Evolutionary conservation across 2,888 invertebrate species (phyloP), one percentile per base, ranked within the genome.

Genomic region (Chrysomela aeneicollis): DNA sequence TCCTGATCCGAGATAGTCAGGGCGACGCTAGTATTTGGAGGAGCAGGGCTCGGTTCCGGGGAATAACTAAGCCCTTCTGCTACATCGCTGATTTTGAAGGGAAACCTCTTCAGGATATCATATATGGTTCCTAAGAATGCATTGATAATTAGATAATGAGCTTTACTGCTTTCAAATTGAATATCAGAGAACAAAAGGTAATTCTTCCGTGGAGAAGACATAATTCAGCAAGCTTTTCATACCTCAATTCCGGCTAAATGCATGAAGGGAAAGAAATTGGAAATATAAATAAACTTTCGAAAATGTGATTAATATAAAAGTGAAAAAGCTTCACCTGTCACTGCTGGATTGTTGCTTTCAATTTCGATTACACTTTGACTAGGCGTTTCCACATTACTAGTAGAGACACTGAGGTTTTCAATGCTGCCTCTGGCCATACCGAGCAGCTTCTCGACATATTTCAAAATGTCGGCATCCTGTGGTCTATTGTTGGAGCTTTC

Each of bases 401-500:
- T 76, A 0, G 83, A 82, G 0, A 85, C 82, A 0, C 80, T 80
- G 17, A 87, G 74, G 10, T 85, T 81, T 12, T 85, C 83, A n/a
- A 87, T 77, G 61, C 83, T 83, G 9, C 73, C 76, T 30, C 83
- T 82, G 0, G 85, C 84, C 87, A 87, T 86, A n/a, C 79, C 79
- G 18, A 87, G 73, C 42, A 87, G 75, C 67, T 84, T 83, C 59
- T 84, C 81, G 1, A 87, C 83, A 69, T 86, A 86, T 8, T 80
- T 80, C 2, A 82, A 74, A 46, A 86, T 72, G 10, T 77, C 65
- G 1, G 84, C 82, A 76, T 85, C 79, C 35, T 21, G 19, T 6
- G 55, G 19, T 35, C 32, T 30, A 1, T 54, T 37, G 0, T 12
- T 46, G 9, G 46, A n/a, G 2, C 53, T 26, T n/a, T 60, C 17